These are phyloP conservation scores for Ceriagrion tenellum DNA, from an alignment of 2,888 invertebrate species.

Conservation along the genomic window DNA sequence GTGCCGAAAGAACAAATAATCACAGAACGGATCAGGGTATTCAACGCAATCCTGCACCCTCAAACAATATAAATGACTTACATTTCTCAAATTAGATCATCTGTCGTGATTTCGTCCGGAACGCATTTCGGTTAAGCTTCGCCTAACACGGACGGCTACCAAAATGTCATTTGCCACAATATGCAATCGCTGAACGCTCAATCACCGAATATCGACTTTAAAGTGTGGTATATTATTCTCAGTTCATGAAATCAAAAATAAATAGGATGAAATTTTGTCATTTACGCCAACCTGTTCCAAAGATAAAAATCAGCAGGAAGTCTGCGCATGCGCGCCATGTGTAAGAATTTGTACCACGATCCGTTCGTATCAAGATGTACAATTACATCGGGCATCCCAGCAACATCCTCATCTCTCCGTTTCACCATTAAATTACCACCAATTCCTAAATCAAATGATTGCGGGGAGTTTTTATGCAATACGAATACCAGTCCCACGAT, in stretches of 20 bases:
- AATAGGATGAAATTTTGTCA: slow-evolving; percentile 30
- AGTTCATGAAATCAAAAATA: neutral
- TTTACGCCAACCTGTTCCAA: slow-evolving; percentile 59
- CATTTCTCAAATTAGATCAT: slow-evolving; percentile 39
- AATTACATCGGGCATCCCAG: neutral
- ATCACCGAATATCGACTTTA: neutral
- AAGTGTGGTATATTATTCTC: neutral
- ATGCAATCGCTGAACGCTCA: neutral
- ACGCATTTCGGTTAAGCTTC: slow-evolving; percentile 35
- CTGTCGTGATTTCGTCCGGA: slow-evolving; percentile 2
- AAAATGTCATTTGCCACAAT: neutral
- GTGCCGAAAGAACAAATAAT: neutral
- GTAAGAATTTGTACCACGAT: slow-evolving; percentile 51
- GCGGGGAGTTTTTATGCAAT: too few relatives aligned
- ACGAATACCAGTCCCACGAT: too few relatives aligned
- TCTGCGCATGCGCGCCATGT: slow-evolving; percentile 65
- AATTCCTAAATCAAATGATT: too few relatives aligned
- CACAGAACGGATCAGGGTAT: neutral
- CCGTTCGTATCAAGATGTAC: neutral
- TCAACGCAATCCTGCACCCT: neutral
- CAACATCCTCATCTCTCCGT: neutral
- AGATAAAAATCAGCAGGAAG: slow-evolving; percentile 43
- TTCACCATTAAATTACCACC: too few relatives aligned
- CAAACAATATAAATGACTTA: neutral
- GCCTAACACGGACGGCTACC: neutral